These are phyloP conservation scores for Setipinna tenuifilis DNA, from an alignment of 2,797 vertebrate species.

Conservation along the genomic window DNA sequence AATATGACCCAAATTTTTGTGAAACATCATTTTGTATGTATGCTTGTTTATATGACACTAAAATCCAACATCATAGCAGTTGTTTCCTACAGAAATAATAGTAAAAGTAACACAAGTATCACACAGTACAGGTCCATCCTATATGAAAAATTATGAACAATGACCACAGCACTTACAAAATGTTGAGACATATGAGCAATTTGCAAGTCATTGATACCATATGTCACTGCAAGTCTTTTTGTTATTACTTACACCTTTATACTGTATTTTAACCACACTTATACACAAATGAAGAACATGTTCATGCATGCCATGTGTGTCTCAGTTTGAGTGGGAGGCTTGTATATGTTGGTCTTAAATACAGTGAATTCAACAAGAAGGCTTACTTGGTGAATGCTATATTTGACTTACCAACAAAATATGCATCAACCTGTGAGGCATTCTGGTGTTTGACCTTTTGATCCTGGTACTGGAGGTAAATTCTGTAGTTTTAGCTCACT, in stretches of 20 bases:
- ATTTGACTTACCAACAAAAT: not conserved
- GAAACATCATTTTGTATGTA: not conserved
- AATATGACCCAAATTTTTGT: conserved; percentile 12
- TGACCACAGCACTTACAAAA: too few species aligned
- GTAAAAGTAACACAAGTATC: too few species aligned
- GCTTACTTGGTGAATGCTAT: not conserved
- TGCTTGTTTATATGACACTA: not conserved
- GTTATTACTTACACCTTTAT: not conserved
- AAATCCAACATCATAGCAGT: not conserved
- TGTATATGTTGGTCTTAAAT: not conserved
- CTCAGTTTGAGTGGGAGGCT: not conserved
- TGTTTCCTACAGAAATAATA: not conserved
- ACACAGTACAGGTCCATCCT: not conserved
- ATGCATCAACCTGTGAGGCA: too few species aligned
- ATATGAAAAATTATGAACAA: too few species aligned
- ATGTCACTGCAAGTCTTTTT: not conserved
- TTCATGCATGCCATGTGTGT: not conserved
- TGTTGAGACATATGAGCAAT: too few species aligned
- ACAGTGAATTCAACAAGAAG: not conserved
- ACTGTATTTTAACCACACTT: too few species aligned
- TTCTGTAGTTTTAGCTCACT: not conserved
- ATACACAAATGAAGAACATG: too few species aligned
- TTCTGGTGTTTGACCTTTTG: not conserved
- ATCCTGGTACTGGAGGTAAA: not conserved
- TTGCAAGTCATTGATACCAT: not conserved